Evolutionary conservation across 2,797 vertebrate genomes (phyloP).

Genomic region (Micropoecilia bifurca): DNA sequence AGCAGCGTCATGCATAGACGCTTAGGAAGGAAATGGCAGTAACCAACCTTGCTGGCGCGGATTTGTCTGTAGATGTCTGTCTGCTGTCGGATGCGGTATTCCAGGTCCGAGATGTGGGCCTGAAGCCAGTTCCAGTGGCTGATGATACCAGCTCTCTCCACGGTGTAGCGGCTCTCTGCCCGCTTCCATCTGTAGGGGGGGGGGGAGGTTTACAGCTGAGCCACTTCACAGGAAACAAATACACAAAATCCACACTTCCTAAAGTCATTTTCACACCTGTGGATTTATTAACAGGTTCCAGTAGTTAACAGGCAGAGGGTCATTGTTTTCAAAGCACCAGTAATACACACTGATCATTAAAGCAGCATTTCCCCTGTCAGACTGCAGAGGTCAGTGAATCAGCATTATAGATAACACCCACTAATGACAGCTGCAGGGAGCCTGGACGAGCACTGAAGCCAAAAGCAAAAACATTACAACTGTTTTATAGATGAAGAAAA

Average conservation of each 20-base stretch:
- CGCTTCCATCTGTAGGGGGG: constrained; percentile 86
- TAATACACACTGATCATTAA: constrained; percentile 9
- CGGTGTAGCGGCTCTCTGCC: constrained; percentile 94
- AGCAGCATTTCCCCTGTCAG: constrained; percentile 55
- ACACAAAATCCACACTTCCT: neutral
- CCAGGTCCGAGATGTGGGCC: constrained; percentile 97
- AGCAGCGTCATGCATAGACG: neutral
- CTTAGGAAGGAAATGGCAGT: neutral
- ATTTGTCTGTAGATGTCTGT: constrained; percentile 98
- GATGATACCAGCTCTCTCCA: constrained; percentile 95
- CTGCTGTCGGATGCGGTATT: constrained; percentile 98
- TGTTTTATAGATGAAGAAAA: neutral
- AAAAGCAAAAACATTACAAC: constrained; percentile 9
- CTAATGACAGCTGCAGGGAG: constrained; percentile 49
- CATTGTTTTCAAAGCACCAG: neutral
- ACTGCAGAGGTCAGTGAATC: constrained; percentile 77
- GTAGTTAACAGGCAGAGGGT: neutral
- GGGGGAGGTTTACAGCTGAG: neutral
- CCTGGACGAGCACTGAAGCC: constrained; percentile 28
- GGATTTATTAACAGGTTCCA: neutral
- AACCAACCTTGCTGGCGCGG: constrained; percentile 90
- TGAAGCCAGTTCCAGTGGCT: constrained; percentile 99
- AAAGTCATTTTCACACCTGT: neutral
- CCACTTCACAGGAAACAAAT: neutral
- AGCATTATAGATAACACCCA: constrained; percentile 45